A percentile compares a stretch with the other conserved stretches of the same genome.
These are phyloP conservation scores for Pterobdella sp. DNA, from an alignment of 2,888 invertebrate species.

Conservation along the genomic window DNA sequence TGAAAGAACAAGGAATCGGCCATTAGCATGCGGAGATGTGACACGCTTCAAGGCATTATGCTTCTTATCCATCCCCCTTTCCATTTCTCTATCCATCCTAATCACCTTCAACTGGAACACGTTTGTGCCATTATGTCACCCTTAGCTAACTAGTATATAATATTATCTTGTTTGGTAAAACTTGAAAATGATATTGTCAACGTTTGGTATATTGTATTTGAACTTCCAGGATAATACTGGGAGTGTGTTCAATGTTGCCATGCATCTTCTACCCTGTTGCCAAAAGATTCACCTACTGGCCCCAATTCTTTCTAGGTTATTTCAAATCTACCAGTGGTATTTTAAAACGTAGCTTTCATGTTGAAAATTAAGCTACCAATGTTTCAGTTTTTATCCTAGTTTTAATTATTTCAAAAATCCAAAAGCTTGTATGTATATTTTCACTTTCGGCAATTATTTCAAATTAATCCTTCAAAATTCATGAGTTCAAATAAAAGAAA, in stretches of 20 bases:
- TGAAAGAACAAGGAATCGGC: constrained; percentile 72
- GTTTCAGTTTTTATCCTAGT: background rate
- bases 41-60: constrained; percentile 65
- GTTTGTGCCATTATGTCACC: constrained; percentile 43
- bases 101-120: constrained; percentile 82
- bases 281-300: constrained; percentile 90
- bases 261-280: constrained; percentile 85
- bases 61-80: constrained; percentile 75
- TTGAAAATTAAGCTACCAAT: constrained; percentile 18
- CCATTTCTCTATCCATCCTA: constrained; percentile 69
- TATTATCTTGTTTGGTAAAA: no score
- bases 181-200: constrained; percentile 3
- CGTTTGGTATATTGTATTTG: background rate
- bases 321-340: constrained; percentile 7
- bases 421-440: no score
- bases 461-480: no score
- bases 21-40: constrained; percentile 74
- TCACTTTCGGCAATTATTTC: no score
- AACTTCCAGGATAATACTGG: constrained; percentile 52
- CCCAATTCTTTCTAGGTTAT: constrained; percentile 68
- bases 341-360: constrained; percentile 9
- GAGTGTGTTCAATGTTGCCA: constrained; percentile 58
- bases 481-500: no score
- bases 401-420: no score
- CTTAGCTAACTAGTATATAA: no score